Evolutionary conservation across 2,888 invertebrate species (phyloP).

Genomic region (Sinohyriopsis cumingii): DNA sequence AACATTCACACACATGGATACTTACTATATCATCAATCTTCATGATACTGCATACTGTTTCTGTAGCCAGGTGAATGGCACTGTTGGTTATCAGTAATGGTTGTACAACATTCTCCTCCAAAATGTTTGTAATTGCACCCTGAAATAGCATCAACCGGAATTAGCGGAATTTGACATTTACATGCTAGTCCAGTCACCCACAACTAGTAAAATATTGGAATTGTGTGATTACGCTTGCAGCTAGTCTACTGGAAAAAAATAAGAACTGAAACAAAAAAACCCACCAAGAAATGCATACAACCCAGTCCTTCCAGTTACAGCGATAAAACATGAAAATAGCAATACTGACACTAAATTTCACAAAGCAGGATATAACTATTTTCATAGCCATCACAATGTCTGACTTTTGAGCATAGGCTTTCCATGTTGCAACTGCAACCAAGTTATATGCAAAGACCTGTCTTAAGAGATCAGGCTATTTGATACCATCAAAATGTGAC

Average conservation of each 20-base stretch:
- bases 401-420: too few relatives aligned
- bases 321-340: too few relatives aligned
- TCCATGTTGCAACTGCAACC: too few relatives aligned
- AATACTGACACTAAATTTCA: too few relatives aligned
- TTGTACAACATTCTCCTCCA: constrained; percentile 97
- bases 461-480: too few relatives aligned
- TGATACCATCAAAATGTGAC: too few relatives aligned
- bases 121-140: constrained; percentile 96
- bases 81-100: constrained; percentile 95
- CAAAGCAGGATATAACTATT: too few relatives aligned
- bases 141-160: constrained; percentile 48
- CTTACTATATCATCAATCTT: constrained; percentile 98
- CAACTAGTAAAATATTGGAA: background rate
- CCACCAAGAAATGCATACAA: background rate
- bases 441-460: too few relatives aligned
- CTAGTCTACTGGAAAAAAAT: background rate
- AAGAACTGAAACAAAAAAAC: background rate
- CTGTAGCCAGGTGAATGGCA: constrained; percentile 93
- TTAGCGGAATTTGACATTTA: background rate
- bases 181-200: background rate
- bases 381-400: too few relatives aligned
- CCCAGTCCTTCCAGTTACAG: too few relatives aligned
- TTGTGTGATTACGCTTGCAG: background rate
- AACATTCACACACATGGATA: constrained; percentile 3
- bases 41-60: constrained; percentile 96